Evolutionary conservation across 64 coral and sea anemone genomes (phyloP), one percentile per base, ranked within the genome.

Genomic region (Stylophora pistillata): DNA sequence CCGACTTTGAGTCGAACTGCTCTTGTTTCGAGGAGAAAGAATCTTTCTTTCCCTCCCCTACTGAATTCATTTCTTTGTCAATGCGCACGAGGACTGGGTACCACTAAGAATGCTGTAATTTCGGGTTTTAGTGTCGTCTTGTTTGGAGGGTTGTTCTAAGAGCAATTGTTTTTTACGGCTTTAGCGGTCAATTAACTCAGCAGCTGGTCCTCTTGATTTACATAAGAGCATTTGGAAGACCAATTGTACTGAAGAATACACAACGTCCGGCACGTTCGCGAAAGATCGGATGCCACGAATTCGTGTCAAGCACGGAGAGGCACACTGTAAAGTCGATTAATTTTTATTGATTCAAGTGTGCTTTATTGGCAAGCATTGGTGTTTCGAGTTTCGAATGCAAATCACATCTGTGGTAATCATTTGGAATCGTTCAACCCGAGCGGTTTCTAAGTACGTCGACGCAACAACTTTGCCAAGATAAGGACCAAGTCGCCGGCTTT

Each of bases 221-320:
- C 73, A 78, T 56, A 78, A 56, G 21, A 53, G 75, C 75, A 56
- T 13, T 47, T 55, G 52, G 53, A 18, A 55, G 34, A 56, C 56
- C n/a, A 56, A 5, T 78, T 9, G 23, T 78, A 26, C 52, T 25
- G 13, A 23, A 21, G 14, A 9, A 31, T 23, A 33, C 31, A 11
- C n/a, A 52, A 55, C 75, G 75, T 78, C 53, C 52, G 75, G 13
- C 75, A 55, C 20, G 23, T 55, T 47, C 37, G 20, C 1, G 9
- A 52, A 78, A 78, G 55, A 78, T 78, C 75, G 14, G 53, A 78
- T 82, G 79, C 65, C 79, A 82, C 79, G 59, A 66, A 64, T 27
- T 34, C 32, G 33, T 53, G 32, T 20, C 66, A 23, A 20, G 10
- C 15, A 47, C 17, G 9, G 37, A 53, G 33, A 52, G 33, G 73